These are phyloP conservation scores for Callitettix versicolor DNA, from an alignment of 1,140 invertebrate genomes.

Conservation along the genomic window DNA sequence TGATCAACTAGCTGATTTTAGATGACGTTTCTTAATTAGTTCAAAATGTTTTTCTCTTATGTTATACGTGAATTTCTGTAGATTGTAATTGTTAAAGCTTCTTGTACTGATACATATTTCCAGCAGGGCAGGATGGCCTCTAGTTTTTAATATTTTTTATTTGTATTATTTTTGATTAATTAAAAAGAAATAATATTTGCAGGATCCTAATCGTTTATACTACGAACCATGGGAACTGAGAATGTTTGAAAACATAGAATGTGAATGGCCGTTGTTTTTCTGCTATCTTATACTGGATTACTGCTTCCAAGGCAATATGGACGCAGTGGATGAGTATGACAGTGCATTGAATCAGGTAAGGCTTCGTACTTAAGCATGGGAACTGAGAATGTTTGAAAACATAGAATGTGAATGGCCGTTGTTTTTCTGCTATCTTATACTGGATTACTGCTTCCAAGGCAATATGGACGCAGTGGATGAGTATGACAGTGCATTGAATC, in stretches of 20 bases:
- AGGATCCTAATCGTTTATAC: conserved; percentile 83
- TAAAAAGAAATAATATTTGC: too few relatives aligned
- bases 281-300: conserved; percentile 92
- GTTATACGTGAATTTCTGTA: too few relatives aligned
- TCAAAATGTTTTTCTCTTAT: too few relatives aligned
- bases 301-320: conserved; percentile 82
- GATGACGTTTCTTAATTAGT: too few relatives aligned
- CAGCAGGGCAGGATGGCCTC: too few relatives aligned
- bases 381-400: conserved; percentile 95
- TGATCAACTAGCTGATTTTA: too few relatives aligned
- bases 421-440: conserved; percentile 91
- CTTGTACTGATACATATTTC: too few relatives aligned
- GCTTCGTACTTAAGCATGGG: conserved; percentile 75
- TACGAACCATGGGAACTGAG: conserved; percentile 97
- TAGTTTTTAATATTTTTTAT: too few relatives aligned
- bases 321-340: conserved; percentile 57
- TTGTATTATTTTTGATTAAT: too few relatives aligned
- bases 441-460: conserved; percentile 89
- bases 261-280: conserved; percentile 98
- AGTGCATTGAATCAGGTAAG: conserved; percentile 56
- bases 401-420: conserved; percentile 99
- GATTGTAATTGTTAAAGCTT: too few relatives aligned
- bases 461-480: conserved; percentile 63
- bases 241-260: conserved; percentile 99
- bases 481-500: conserved; percentile 61